Base-by-base conservation (phyloP, 2,797 vertebrate species). In the Pangasius sanitwongsei region DNA sequence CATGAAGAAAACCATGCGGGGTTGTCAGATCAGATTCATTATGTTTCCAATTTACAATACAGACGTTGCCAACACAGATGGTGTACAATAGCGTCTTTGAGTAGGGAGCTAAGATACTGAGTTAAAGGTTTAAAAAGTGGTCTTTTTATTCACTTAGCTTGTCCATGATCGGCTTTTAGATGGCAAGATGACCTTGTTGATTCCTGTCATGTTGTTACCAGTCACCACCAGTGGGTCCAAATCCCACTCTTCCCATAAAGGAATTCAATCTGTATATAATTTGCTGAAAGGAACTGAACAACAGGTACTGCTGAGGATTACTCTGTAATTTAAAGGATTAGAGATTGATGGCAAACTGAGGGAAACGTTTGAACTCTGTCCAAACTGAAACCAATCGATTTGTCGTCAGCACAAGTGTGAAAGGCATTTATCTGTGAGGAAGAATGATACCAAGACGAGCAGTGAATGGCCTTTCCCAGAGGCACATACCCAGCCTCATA, bases 301-400 rank as follows among this genome's bases (percentile, higher is more conserved):
- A 65, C 86, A 91, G 86, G 55, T 72, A 72, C n/a, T 37, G 72
- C 34, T 74, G 85, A 61, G 88, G 87, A 91, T 91, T 87, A 91
- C 41, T 77, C 48, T 75, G 86, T 86, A 89, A 91, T 90, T 88
- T 90, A 82, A 80, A 86, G 87, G 74, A 81, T 88, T 90, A 80
- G 67, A 70, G 18, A 1, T 34, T 20, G 25, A 25, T 74, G 75
- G 87, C 74, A 81, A 77, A 74, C 87, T 34, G 86, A 83, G 87
- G 82, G 75, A 50, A 59, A 8, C 8, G 75, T 91, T 80, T 80
- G 86, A 90, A 90, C 70, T 44, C 48, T 81, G 85, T 86, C 83
- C 85, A 88, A 86, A 81, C 83, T 78, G 84, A 83, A 90, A 91
- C 82, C 80, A 85, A 92, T 93, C 61, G 63, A 90, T 90, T 86